Evolutionary conservation across 2,797 vertebrate species (phyloP).

Genomic region (Sebastolobus alascanus): DNA sequence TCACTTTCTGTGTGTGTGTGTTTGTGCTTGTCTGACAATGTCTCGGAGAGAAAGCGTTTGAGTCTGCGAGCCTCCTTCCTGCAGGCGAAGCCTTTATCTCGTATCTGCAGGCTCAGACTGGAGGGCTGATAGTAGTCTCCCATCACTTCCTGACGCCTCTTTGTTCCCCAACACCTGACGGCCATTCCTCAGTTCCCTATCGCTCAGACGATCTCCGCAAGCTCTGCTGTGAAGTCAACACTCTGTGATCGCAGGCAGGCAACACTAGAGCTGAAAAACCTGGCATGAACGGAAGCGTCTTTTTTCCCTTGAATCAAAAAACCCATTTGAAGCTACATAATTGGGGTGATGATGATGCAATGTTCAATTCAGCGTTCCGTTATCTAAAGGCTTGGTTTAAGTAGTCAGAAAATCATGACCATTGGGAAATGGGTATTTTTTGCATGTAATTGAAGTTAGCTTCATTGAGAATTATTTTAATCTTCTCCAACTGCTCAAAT

Average conservation of each 20-base stretch:
- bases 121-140: constrained; percentile 77
- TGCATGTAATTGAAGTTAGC: neutral
- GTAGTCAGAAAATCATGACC: constrained; percentile 19
- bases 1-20: constrained; percentile 16
- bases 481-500: constrained; percentile 11
- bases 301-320: constrained; percentile 46
- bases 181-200: constrained; percentile 72
- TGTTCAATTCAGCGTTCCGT: constrained; percentile 20
- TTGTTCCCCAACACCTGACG: constrained; percentile 81
- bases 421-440: neutral
- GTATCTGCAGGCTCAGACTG: constrained; percentile 80
- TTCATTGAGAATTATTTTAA: constrained; percentile 7
- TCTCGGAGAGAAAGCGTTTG: constrained; percentile 47
- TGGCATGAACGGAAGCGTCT: constrained; percentile 28
- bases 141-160: constrained; percentile 76
- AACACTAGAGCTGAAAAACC: constrained; percentile 43
- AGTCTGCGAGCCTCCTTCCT: constrained; percentile 57
- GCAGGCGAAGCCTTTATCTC: constrained; percentile 78
- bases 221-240: constrained; percentile 62
- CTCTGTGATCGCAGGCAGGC: constrained; percentile 60
- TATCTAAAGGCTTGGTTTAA: constrained; percentile 30
- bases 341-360: constrained; percentile 51
- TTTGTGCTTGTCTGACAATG: constrained; percentile 51
- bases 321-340: constrained; percentile 49
- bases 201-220: constrained; percentile 69